Base-by-base conservation (phyloP, 2,888 invertebrate species). In the Meiosimyza platycephala region DNA sequence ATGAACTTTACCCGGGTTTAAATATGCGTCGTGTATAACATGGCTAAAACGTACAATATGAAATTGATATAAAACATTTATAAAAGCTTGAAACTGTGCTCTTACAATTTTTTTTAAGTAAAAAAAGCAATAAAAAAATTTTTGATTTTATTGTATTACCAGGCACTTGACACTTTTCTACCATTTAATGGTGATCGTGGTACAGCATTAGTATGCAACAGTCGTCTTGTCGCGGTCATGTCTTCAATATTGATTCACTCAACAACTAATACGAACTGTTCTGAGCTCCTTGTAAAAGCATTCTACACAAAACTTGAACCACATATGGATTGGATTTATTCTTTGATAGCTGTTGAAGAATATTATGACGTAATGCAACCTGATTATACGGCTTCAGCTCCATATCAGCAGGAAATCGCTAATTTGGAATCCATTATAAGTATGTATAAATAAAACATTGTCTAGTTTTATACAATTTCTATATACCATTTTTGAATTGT, bases 181-280 rank as follows among this genome's bases (percentile, higher is more conserved):
- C 59, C 72, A 0, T 72, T 74, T 15, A 77, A 75, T 60, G 72
- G 66, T 40, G 76, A 77, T 57, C 77, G 75, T 18, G 77, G 77
- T 69, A 74, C 75, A 51, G 77, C 74, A 0, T 54, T 77, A 1
- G 74, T 77, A 1, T 77, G 77, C 62, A 72, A 73, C 15, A 74
- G 57, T 54, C 74, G 62, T 11, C 62, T 77, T 22, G 74, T 75
- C 1, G 77, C 76, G 0, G 69, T 77, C 4, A 69, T 77, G 9
- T 77, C 77, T 7, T 57, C 72, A 1, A 74, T 77, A 7, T 72
- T 75, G 28, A 69, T 18, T 67, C 74, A n/a, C 22, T 7, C 9
- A 18, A 22, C 16, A n/a, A 50, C 9, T 12, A 11, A 5, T 15
- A 65, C 50, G 4, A 22, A 75, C 67, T 77, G 77, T 28, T 52